Evolutionary conservation across 2,888 invertebrate species (phyloP).

Genomic region (Arge pagana): DNA sequence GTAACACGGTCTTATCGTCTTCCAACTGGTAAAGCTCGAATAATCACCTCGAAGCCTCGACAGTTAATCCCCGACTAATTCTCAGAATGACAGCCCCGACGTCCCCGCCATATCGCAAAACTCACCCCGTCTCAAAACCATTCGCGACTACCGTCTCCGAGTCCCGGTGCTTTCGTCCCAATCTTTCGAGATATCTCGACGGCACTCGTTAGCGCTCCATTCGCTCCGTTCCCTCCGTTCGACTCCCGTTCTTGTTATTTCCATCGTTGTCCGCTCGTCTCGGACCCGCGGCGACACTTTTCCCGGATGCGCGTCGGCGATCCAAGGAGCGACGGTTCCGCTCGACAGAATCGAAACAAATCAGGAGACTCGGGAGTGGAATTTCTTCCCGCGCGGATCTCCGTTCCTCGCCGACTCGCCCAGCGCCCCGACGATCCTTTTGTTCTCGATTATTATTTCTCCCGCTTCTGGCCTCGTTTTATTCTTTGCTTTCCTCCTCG

Average conservation of each 20-base stretch:
- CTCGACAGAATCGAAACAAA: too few species aligned
- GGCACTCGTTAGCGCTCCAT: not conserved
- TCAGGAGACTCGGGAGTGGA: too few species aligned
- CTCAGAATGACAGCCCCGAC: slow-evolving; percentile 43
- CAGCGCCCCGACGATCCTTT: not conserved
- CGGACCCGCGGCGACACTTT: too few species aligned
- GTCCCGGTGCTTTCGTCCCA: slow-evolving; percentile 2
- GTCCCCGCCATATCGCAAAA: slow-evolving; percentile 13
- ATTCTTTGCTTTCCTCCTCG: not conserved
- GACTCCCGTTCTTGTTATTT: not conserved
- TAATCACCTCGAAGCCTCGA: slow-evolving; percentile 52
- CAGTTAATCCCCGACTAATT: slow-evolving; percentile 53
- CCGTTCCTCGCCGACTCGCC: too few species aligned
- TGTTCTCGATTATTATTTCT: too few species aligned
- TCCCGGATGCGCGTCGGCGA: too few species aligned
- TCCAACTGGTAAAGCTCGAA: slow-evolving; percentile 52
- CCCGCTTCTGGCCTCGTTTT: too few species aligned
- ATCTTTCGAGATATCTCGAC: not conserved
- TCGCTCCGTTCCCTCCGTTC: not conserved
- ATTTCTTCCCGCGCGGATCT: too few species aligned
- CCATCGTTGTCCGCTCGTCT: not conserved
- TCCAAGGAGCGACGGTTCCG: too few species aligned
- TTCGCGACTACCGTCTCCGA: slow-evolving; percentile 7
- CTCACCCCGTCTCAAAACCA: slow-evolving; percentile 13
- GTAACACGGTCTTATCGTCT: slow-evolving; percentile 52